Evolutionary conservation across 2,888 invertebrate genomes (phyloP), one percentile per base, ranked within the genome.

Genomic region (Calameuta idolon): DNA sequence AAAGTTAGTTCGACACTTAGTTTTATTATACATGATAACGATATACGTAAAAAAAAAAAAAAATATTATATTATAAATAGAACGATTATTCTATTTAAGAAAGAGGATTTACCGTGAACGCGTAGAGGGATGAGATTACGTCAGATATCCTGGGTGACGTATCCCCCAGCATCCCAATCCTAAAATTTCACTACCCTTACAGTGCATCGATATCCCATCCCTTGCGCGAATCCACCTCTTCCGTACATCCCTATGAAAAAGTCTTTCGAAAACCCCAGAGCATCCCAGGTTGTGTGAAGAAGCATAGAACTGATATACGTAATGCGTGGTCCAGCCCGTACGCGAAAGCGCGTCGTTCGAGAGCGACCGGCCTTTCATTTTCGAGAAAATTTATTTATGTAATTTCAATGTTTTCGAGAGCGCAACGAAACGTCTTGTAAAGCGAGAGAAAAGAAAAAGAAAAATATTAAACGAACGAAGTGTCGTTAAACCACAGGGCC

Each of bases 1-100:
- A 91, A 90, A 90, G 89, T 90, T 91, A 90, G 88, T 89, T 90
- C 86, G 88, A 89, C 88, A 86, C 88, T 87, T 90, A 89, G 88
- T 89, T 90, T 89, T 86, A 82, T 82, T 79, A 81, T 82, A 85
- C 83, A 86, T 85, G 86, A 87, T 89, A 89, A 89, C 85, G 87
- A 89, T 89, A 89, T 89, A 90, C 91, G 89, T 88, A 33, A 31
- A 31, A 31, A 31, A 35, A 33, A 35, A 89, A 90, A 86, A 86
- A 78, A 86, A 88, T 88, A 88, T 87, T 90, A 86, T 87, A 87
- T 86, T 84, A 83, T 81, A 83, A 81, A 81, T 73, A 75, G 75
- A 80, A 80, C 74, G 76, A 80, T 85, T 81, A 81, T 81, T 83
- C 80, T 85, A 85, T 85, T 84, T 84, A 84, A 83, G 73, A 77